A percentile compares a stretch with the other conserved stretches of the same genome.
phyloP scores from a whole-genome alignment of 2,888 invertebrate species.

The Cephus spinipes region DNA sequence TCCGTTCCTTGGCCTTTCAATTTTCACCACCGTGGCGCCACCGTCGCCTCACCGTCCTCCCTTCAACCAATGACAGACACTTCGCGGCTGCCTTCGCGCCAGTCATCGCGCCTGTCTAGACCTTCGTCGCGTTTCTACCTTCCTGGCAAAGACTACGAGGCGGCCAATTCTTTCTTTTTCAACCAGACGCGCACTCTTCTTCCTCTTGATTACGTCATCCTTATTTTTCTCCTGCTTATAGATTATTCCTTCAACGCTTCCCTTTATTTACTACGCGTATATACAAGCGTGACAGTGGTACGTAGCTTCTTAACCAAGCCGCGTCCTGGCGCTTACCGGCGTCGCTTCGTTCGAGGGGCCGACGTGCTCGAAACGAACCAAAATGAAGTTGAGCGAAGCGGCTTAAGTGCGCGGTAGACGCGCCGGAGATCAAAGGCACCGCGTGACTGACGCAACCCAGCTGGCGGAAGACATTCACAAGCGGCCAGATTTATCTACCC shows the following conservation, averaged over 20 bases:
- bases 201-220: neutral
- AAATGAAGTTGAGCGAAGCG: slow-evolving; percentile 52
- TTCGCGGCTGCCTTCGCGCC: slow-evolving; percentile 4
- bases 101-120: slow-evolving; percentile 7
- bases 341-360: neutral
- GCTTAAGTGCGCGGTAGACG: slow-evolving; percentile 50
- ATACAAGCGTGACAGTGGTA: neutral
- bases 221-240: neutral
- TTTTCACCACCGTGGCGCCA: neutral
- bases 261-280: neutral
- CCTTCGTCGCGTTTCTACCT: slow-evolving; percentile 3
- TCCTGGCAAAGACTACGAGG: slow-evolving; percentile 6
- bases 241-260: neutral
- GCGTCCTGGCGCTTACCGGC: neutral
- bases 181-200: neutral
- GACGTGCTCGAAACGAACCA: slow-evolving; percentile 11
- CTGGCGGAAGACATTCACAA: slow-evolving; percentile 54
- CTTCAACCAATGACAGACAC: neutral
- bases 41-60: neutral
- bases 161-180: neutral
- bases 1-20: neutral
- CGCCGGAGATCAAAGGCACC: slow-evolving; percentile 55
- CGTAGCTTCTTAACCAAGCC: neutral
- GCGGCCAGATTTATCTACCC: slow-evolving; percentile 46
- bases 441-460: slow-evolving; percentile 62